Conservation (phyloP, 1,140 invertebrate species). For the Rhysida immarginata region DNA sequence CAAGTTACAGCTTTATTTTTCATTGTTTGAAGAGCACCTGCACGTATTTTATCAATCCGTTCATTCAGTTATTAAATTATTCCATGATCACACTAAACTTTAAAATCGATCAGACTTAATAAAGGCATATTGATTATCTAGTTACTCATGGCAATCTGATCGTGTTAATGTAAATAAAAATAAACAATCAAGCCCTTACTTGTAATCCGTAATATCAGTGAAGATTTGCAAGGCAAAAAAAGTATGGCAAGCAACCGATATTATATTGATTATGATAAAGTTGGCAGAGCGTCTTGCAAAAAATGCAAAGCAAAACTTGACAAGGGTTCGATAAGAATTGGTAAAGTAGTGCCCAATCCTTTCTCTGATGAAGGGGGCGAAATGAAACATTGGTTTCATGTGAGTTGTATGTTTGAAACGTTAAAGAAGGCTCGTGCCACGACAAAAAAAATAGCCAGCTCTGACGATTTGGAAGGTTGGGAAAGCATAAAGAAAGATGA, state of each 20-base stretch:
- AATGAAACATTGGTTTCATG: constrained; percentile 75
- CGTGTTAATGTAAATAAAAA: too few relatives aligned
- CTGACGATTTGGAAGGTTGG: constrained; percentile 65
- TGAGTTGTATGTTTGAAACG: constrained; percentile 60
- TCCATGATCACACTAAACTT: too few relatives aligned
- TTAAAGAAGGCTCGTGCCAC: constrained; percentile 58
- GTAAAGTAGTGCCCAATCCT: constrained; percentile 52
- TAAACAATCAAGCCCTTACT: too few relatives aligned
- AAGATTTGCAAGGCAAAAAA: too few relatives aligned
- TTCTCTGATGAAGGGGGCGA: constrained; percentile 55
- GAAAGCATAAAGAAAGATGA: constrained; percentile 46
- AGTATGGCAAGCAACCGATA: constrained; percentile 28
- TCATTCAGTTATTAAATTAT: too few relatives aligned
- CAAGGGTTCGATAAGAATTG: constrained; percentile 39
- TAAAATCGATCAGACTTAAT: too few relatives aligned
- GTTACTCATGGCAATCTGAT: too few relatives aligned
- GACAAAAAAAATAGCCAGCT: constrained; percentile 63
- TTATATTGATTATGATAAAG: constrained; percentile 57
- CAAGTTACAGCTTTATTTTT: too few relatives aligned
- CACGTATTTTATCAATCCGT: too few relatives aligned
- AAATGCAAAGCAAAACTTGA: constrained; percentile 67
- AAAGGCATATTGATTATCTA: too few relatives aligned
- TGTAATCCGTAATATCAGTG: too few relatives aligned
- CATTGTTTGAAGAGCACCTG: too few relatives aligned
- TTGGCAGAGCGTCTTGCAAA: constrained; percentile 64